Conservation (phyloP, 2,113 vertebrate genomes). For the Pyxicephalus adspersus region DNA sequence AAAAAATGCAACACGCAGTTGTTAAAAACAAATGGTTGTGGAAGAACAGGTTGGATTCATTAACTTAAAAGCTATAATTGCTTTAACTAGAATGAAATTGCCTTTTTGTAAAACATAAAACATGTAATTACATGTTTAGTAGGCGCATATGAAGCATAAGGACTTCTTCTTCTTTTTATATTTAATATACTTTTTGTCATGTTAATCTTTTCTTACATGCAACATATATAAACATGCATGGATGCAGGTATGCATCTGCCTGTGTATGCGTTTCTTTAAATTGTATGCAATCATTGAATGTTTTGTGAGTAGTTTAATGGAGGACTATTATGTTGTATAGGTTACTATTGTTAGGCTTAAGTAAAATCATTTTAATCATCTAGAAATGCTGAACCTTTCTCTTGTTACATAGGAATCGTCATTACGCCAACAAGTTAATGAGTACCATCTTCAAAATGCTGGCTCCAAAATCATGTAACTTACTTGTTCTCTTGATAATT, state of each 20-base stretch:
- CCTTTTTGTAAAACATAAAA: not conserved
- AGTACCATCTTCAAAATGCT: conserved; percentile 49
- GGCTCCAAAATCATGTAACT: conserved; percentile 34
- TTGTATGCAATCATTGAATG: conserved; percentile 40
- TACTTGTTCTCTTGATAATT: conserved; percentile 17
- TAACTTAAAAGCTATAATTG: not conserved
- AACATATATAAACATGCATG: conserved; percentile 36
- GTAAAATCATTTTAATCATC: conserved; percentile 50
- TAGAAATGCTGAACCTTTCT: conserved; percentile 40
- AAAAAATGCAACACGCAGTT: too few species aligned
- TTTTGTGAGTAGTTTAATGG: conserved; percentile 33
- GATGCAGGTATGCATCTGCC: conserved; percentile 3
- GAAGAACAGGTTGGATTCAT: conserved; percentile 6
- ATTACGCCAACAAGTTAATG: conserved; percentile 47
- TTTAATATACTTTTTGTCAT: not conserved
- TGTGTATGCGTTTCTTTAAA: conserved; percentile 20
- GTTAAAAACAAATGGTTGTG: not conserved
- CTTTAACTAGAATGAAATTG: not conserved
- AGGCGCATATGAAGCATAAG: not conserved
- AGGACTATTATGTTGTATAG: conserved; percentile 31
- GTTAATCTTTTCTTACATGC: conserved; percentile 1
- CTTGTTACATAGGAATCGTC: conserved; percentile 50
- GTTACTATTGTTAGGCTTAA: conserved; percentile 41
- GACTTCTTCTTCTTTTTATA: not conserved
- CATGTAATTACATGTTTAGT: not conserved